Base-by-base conservation (phyloP, 64 coral and sea anemone species). In the Astreopora myriophthalma region DNA sequence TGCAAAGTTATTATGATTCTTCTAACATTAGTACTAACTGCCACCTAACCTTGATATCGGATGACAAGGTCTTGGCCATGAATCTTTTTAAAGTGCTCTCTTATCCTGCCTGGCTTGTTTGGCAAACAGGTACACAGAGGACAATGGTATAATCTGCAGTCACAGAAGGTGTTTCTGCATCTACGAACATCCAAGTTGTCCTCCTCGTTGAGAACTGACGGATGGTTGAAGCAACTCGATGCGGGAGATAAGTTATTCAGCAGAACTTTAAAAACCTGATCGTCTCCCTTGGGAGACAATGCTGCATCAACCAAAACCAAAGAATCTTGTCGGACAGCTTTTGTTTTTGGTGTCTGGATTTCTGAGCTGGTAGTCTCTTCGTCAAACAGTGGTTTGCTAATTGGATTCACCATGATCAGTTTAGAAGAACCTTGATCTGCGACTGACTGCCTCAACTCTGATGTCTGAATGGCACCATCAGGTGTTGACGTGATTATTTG, bases 51-150 rank as follows among this genome's bases (percentile, higher is more conserved):
- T 86, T 86, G 95, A 87, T 97, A 97, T 93, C 85, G 86, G 48
- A 97, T 89, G 51, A 97, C 85, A 12, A 97, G 89, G 55, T 97
- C 90, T 40, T 89, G 75, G 25, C 87, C 84, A 34, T 97, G 95
- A 19, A 97, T 97, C 62, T 97, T 97, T 26, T 92, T 94, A 76
- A 97, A 97, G 87, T 97, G 95, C 66, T 97, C 95, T 33, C 71
- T 93, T 48, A 97, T 97, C 61, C 95, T 90, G 4, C 95, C 95
- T 39, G 95, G 95, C 61, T 97, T 97, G 74, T 97, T 97, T 14
- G 95, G 95, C 29, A 97, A 51, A 36, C 95, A 97, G 1, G 95
- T 97, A 46, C 95, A 97, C 33, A 97, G 79, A 13, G 95, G 95
- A 48, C 95, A 97, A 31, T 97, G 95, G 49, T 97, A 97, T 63